Evolutionary conservation across 1,140 invertebrate genomes (phyloP), one percentile per base, ranked within the genome.

Genomic region (Dreissena rostriformis): DNA sequence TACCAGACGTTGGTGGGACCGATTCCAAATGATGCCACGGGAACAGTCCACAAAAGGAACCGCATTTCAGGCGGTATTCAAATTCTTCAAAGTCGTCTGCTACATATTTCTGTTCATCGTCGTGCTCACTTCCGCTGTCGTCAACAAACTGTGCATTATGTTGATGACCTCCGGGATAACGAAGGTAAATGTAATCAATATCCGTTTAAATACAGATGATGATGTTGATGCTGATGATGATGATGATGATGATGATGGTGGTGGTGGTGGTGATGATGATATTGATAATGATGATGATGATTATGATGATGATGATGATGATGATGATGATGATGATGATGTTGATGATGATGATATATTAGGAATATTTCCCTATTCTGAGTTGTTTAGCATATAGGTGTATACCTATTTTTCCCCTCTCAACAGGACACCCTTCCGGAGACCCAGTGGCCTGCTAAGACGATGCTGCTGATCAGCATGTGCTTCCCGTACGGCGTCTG

Each of bases 11-110:
- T 68, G 83, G 26, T 91, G 90, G 90, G 90, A 91, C 55, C 72
- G 88, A 39, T 91, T 91, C 70, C 90, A 90, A 53, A 89, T 88
- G 82, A 90, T 91, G n/a, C 90, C 90, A n/a, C 67, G 90, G 49
- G 90, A 91, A 39, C 75, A 86, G 14, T 68, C 86, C 14, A 83
- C 84, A 12, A 86, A 73, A n/a, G 84, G 86, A 61, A 82, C 89
- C 24, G 84, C 79, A 22, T 87, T 90, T 15, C 72, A 76, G 28
- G 80, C 86, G 14, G 78, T 90, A 15, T 65, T 91, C 39, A 87
- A 89, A 78, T 49, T 84, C 8, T 88, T 90, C 70, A 91, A 92
- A 81, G 83, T 89, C 22, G 39, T 90, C 22, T 89, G 87, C 72
- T 91, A 91, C 49, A 24, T 88, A 2, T 61, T 90, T 4, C 52